phyloP scores from a whole-genome alignment of 2,797 vertebrate species.

The Gambusia yucatana region DNA sequence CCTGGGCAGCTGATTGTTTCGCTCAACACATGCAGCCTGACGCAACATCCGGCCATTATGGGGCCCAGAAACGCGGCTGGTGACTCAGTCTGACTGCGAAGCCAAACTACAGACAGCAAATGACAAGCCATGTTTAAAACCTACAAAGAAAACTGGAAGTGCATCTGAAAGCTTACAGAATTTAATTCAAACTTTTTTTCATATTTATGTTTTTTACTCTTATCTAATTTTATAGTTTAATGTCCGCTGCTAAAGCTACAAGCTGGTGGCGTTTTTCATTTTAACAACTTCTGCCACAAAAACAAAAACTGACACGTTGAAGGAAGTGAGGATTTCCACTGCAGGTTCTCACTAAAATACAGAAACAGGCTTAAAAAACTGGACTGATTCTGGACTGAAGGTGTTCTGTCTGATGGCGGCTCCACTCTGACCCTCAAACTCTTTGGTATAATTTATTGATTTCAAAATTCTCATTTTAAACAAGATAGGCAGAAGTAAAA shows the following conservation, averaged over 20 bases:
- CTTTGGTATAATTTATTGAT: not conserved
- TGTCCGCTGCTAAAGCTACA: not conserved
- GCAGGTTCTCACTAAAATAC: not conserved
- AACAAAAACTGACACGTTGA: not conserved
- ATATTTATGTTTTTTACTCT: not conserved
- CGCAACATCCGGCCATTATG: constrained; percentile 76
- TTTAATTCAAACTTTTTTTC: not conserved
- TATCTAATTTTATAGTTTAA: not conserved
- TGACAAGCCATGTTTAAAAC: not conserved
- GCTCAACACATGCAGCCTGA: constrained; percentile 55
- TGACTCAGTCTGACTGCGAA: not conserved
- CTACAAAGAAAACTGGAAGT: not conserved
- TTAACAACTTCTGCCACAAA: not conserved
- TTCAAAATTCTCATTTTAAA: too few relatives aligned
- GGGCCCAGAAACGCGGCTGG: constrained; percentile 31
- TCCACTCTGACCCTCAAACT: not conserved
- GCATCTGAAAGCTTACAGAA: not conserved
- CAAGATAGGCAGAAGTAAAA: too few relatives aligned
- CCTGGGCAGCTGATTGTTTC: constrained; percentile 60
- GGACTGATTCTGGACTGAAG: not conserved
- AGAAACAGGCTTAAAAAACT: not conserved
- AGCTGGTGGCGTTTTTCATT: not conserved
- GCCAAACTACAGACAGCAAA: not conserved
- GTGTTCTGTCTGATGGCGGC: not conserved
- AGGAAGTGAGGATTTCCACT: not conserved